phyloP scores from a whole-genome alignment of 92 coral and sea anemone genomes.

The Parazoanthus atlanticus region DNA sequence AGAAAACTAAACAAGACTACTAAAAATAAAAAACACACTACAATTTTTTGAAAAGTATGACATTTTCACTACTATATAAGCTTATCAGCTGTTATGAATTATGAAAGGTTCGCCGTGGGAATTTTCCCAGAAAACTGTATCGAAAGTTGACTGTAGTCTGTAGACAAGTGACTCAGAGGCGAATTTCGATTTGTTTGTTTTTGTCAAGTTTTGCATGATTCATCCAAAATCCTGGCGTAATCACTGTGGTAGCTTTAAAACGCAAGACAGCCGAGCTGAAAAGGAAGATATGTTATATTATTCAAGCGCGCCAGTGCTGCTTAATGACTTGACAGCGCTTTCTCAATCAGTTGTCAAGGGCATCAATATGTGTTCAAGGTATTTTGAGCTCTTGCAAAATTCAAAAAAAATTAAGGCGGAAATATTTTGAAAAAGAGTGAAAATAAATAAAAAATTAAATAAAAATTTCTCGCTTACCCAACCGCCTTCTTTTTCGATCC shows the following conservation, averaged over 20 bases:
- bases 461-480: constrained; percentile 76
- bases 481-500: constrained; percentile 97
- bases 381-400: constrained; percentile 5
- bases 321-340: neutral
- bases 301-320: neutral
- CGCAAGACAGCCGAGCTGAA: neutral
- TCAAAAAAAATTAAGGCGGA: constrained; percentile 24
- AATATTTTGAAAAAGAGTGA: constrained; percentile 22
- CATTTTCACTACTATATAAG: neutral
- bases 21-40: neutral
- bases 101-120: neutral
- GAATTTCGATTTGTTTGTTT: neutral
- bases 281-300: neutral
- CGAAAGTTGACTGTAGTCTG: neutral
- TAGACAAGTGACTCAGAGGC: neutral
- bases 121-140: neutral
- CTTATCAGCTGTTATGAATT: neutral
- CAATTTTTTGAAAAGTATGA: neutral
- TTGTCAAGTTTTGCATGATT: neutral
- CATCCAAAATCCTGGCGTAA: neutral
- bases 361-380: constrained; percentile 10
- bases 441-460: constrained; percentile 3
- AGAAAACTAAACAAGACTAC: neutral
- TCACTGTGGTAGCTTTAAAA: neutral
- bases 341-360: constrained; percentile 35